Evolutionary conservation across 2,797 vertebrate genomes (phyloP).

Genomic region (Gallinago solitaria): DNA sequence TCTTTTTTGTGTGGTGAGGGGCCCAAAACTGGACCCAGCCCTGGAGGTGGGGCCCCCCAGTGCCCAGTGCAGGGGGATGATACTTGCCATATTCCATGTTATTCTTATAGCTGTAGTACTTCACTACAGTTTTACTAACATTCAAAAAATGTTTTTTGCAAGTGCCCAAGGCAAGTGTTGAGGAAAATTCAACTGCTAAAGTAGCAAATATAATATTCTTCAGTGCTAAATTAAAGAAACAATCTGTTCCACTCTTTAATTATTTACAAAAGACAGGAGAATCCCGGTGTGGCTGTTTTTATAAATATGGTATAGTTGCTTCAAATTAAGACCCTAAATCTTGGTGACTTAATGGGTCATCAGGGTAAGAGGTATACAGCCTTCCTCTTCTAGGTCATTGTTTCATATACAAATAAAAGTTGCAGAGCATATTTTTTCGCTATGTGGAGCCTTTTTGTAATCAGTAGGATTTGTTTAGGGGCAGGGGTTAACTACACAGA

Average conservation of each 20-base stretch:
- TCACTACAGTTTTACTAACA: not conserved
- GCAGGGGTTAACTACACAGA: not conserved
- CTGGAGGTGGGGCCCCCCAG: no score
- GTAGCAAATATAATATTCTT: not conserved
- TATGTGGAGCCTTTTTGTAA: not conserved
- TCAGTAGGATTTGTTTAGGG: not conserved
- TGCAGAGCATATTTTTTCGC: not conserved
- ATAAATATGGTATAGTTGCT: not conserved
- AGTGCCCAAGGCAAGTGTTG: not conserved
- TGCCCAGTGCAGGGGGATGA: no score
- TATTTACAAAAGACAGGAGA: not conserved
- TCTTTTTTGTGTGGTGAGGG: no score
- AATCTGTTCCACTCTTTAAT: not conserved
- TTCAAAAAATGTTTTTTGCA: not conserved
- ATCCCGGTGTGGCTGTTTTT: not conserved
- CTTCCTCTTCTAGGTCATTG: not conserved
- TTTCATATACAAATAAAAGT: not conserved
- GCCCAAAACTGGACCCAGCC: no score
- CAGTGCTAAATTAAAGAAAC: not conserved
- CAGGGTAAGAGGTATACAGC: not conserved
- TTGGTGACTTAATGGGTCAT: not conserved
- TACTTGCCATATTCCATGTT: not conserved
- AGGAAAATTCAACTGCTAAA: not conserved
- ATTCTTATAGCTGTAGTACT: not conserved
- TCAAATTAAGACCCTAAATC: conserved; percentile 34